Evolutionary conservation across 1,140 invertebrate species (phyloP).

Genomic region (Ceratitis capitata): DNA sequence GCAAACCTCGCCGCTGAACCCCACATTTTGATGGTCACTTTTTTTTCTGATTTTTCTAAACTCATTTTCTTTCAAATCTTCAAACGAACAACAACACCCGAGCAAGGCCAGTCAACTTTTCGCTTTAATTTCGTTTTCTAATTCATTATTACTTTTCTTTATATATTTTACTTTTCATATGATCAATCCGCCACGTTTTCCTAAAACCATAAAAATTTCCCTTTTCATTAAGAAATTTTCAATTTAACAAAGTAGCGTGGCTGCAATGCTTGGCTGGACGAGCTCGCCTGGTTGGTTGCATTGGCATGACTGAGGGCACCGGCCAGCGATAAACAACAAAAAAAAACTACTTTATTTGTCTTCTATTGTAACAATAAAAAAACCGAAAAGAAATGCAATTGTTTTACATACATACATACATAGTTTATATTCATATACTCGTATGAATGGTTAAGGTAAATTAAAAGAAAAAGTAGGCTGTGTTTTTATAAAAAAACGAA

Average conservation of each 20-base stretch:
- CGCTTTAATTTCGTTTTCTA: background rate
- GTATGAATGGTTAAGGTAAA: too few relatives aligned
- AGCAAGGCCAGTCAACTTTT: background rate
- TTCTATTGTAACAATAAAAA: background rate
- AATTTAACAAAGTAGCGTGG: background rate
- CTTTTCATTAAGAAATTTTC: slow-evolving; percentile 23
- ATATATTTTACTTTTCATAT: background rate
- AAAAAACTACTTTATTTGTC: background rate
- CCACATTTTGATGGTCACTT: background rate
- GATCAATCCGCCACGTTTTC: background rate
- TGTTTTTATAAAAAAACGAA: too few relatives aligned
- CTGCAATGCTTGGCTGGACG: background rate
- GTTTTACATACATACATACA: too few relatives aligned
- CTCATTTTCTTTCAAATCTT: too few relatives aligned
- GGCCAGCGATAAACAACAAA: background rate
- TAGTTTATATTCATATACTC: too few relatives aligned
- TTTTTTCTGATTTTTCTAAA: too few relatives aligned
- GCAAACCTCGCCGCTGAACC: background rate
- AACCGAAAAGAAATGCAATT: background rate
- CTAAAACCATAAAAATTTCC: background rate
- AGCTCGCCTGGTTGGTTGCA: background rate
- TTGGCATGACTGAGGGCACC: background rate
- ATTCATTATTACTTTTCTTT: background rate
- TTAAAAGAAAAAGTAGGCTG: too few relatives aligned
- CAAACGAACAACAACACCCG: too few relatives aligned